Percentiles rank a stretch among this genome's conserved stretches.
Conservation (phyloP, 1,140 invertebrate genomes). For the Neocloeon triangulifer region DNA sequence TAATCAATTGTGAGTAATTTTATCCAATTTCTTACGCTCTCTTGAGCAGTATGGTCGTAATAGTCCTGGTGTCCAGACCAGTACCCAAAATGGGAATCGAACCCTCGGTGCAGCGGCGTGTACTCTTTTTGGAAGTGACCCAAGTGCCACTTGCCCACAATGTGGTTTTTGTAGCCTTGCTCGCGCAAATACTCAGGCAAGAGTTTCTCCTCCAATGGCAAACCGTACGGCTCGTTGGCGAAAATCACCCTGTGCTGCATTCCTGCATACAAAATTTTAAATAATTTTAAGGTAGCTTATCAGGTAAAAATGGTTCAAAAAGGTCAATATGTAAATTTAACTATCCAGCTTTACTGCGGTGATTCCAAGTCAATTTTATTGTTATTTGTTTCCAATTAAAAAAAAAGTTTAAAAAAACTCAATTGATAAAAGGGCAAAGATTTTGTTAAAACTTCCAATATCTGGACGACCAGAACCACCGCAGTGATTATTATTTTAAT, state of each 20-base stretch:
- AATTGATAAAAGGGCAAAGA: no score
- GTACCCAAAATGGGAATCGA: constrained; percentile 39
- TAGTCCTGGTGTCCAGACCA: constrained; percentile 36
- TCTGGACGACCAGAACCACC: no score
- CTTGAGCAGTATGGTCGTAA: constrained; percentile 26
- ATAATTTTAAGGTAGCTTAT: neutral
- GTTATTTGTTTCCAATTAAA: no score
- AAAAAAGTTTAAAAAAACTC: no score
- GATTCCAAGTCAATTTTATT: no score
- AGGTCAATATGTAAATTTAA: neutral
- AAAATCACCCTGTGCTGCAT: constrained; percentile 33
- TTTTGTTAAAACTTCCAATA: no score
- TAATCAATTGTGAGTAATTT: no score
- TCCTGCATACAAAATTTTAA: constrained; percentile 21
- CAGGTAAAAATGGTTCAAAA: neutral
- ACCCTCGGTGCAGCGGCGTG: constrained; percentile 34
- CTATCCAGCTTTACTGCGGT: neutral
- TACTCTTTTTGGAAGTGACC: constrained; percentile 33
- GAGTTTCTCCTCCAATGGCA: constrained; percentile 28
- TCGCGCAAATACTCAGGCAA: constrained; percentile 31
- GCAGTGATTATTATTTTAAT: no score
- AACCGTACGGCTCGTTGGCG: constrained; percentile 23
- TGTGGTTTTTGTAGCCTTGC: constrained; percentile 35
- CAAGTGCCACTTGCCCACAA: constrained; percentile 49
- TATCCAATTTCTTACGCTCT: neutral